phyloP scores from a whole-genome alignment of 2,113 vertebrate species.

The Oreotragus oreotragus region DNA sequence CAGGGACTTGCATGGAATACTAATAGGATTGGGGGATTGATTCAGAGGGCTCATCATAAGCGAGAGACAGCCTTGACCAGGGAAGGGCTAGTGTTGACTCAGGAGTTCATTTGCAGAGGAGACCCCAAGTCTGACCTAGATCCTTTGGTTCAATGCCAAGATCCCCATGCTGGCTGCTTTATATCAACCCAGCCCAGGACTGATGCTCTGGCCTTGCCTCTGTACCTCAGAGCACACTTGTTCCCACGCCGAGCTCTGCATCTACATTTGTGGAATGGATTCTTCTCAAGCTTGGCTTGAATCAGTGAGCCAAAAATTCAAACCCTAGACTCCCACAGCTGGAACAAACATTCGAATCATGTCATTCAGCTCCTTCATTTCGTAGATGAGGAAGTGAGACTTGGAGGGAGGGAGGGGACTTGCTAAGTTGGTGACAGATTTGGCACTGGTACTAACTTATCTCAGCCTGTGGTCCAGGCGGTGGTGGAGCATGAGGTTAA shows the following conservation, averaged over 20 bases:
- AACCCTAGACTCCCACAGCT: neutral
- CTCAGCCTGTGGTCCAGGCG: neutral
- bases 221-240: neutral
- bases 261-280: neutral
- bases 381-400: neutral
- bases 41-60: slow-evolving; percentile 60
- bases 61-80: slow-evolving; percentile 21
- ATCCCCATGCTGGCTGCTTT: too few species aligned
- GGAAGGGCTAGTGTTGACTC: neutral
- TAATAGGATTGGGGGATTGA: slow-evolving; percentile 80
- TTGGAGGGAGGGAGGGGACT: neutral
- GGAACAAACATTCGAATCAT: neutral
- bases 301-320: neutral
- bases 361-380: neutral
- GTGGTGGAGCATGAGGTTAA: neutral
- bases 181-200: neutral
- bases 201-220: accelerated
- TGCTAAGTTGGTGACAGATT: neutral
- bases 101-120: neutral
- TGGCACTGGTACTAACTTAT: neutral
- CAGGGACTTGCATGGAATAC: slow-evolving; percentile 74
- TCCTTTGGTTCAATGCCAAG: neutral
- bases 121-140: neutral
- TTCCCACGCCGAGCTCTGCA: neutral
- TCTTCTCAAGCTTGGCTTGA: neutral